Base-by-base conservation (phyloP, 2,113 vertebrate genomes). In the Ictidomys tridecemlineatus region DNA sequence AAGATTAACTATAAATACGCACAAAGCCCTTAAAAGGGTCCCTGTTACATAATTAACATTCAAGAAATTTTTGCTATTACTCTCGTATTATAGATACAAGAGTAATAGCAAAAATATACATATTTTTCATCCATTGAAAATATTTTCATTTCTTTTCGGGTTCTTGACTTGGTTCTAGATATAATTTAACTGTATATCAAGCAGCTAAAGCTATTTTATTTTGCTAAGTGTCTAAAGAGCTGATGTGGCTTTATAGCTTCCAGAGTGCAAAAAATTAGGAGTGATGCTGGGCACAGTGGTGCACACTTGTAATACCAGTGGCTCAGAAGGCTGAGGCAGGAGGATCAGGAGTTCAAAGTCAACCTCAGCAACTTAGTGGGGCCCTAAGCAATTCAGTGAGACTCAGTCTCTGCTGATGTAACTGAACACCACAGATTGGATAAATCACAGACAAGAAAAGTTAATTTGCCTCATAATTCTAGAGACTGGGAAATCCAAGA, bases 101-200 rank as follows among this genome's bases (percentile, higher is more conserved):
- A n/a, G n/a, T n/a, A n/a, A n/a, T n/a, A n/a, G n/a, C n/a, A n/a
- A n/a, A n/a, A n/a, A n/a, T n/a, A n/a, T n/a, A 70, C 2, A 34
- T 70, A 37, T 79, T 92, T 84, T 80, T 87, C 77, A 89, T 80
- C 34, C 82, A 61, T 53, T 70, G n/a, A 85, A 77, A 61, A 86
- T 70, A 34, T 26, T 84, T 85, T 30, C 20, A 37, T 11, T 63
- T 91, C 10, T 63, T 83, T 1, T 37, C 14, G 32, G 8, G 20
- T 63, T 85, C 26, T 61, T 79, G 39, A 39, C 5, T 93, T 67
- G 32, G 18, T 58, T 90, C 63, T 82, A 73, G 32, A 90, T 45
- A 45, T 45, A 8, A 45, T 45, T 45, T 45, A 45, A 45, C 45
- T 45, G 45, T 45, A 45, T 45, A 45, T 9, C 45, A 45, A 45